Evolutionary conservation across 2,113 vertebrate genomes (phyloP).

Genomic region (Malurus elegans): DNA sequence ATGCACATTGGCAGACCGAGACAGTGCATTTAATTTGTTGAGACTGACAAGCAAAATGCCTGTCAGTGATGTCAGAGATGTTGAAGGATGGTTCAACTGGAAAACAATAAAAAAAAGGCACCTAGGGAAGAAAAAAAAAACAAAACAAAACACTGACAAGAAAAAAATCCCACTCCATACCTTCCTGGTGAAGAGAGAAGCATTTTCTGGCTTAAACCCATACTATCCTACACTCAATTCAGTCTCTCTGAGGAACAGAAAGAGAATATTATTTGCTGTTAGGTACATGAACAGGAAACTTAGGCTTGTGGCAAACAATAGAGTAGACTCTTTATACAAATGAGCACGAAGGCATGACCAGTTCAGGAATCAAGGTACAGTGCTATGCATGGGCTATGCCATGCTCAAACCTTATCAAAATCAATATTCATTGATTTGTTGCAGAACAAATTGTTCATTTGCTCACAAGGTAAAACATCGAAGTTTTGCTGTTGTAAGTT

Average conservation of each 20-base stretch:
- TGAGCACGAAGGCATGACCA: neutral
- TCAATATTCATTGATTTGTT: neutral
- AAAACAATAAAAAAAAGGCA: neutral
- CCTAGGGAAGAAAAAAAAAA: accelerated
- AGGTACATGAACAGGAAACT: neutral
- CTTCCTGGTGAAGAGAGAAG: neutral
- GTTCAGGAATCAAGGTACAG: neutral
- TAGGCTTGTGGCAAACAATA: neutral
- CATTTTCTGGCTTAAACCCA: neutral
- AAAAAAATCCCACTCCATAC: accelerated
- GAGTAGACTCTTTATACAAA: neutral
- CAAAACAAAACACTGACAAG: neutral
- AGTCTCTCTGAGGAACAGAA: neutral
- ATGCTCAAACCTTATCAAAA: neutral
- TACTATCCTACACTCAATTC: neutral
- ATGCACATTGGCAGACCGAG: neutral
- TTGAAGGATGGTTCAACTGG: neutral
- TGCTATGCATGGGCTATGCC: neutral
- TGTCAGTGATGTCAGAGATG: neutral
- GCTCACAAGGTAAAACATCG: neutral
- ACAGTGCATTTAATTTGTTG: neutral
- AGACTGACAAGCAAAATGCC: neutral
- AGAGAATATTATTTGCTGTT: neutral
- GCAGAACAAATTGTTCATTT: neutral
- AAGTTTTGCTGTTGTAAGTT: neutral